Evolutionary conservation across 1,140 invertebrate genomes (phyloP).

Genomic region (Musca domestica): DNA sequence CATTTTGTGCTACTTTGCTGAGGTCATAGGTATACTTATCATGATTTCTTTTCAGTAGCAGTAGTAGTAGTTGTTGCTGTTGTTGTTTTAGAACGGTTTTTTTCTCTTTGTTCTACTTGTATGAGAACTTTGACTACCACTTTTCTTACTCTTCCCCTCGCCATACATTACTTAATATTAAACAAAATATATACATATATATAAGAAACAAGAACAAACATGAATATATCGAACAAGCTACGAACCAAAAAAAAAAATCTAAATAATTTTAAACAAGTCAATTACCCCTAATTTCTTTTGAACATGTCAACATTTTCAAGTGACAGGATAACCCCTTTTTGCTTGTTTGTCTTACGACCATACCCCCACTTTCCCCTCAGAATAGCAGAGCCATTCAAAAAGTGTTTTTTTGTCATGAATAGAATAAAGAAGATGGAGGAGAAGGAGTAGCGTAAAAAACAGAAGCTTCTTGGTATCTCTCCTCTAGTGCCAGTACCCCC

Average conservation of each 20-base stretch:
- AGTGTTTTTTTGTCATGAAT: too few species aligned
- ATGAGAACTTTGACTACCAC: neutral
- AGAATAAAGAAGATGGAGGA: too few species aligned
- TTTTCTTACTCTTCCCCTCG: neutral
- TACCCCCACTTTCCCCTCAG: too few species aligned
- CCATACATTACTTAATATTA: neutral
- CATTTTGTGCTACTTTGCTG: slow-evolving; percentile 19
- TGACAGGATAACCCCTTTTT: slow-evolving; percentile 22
- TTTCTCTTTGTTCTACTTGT: neutral
- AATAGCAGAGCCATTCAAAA: too few species aligned
- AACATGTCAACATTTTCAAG: slow-evolving; percentile 22
- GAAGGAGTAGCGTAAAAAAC: too few species aligned
- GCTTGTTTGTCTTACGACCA: too few species aligned
- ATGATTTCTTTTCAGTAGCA: slow-evolving; percentile 4
- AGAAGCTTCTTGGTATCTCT: too few species aligned
- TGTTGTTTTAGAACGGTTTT: neutral
- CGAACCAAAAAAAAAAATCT: slow-evolving; percentile 5
- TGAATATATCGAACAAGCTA: neutral
- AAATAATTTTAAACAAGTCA: slow-evolving; percentile 23
- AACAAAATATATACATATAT: slow-evolving; percentile 3
- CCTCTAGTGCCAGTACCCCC: too few species aligned
- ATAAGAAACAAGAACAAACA: neutral
- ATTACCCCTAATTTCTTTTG: slow-evolving; percentile 21
- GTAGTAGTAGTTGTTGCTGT: too few species aligned
- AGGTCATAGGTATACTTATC: slow-evolving; percentile 13